A percentile compares a stretch with the other conserved stretches of the same genome.
These are phyloP conservation scores for Climacteris rufus DNA, from an alignment of 2,113 vertebrate species.

Conservation along the genomic window DNA sequence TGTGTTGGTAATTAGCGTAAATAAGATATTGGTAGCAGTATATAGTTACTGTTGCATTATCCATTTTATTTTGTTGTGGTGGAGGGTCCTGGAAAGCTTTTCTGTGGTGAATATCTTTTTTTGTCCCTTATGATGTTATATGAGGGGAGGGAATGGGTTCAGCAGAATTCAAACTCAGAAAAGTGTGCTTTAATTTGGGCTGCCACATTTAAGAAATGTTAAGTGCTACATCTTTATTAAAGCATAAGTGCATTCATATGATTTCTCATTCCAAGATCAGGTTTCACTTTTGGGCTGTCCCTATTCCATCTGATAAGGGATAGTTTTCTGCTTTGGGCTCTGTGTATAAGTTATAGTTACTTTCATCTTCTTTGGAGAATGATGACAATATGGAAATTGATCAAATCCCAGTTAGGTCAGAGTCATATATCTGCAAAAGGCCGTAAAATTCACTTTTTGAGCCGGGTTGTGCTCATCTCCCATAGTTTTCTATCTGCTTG, in stretches of 20 bases:
- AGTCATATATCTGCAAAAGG: neutral
- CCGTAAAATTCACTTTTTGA: neutral
- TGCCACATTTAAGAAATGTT: neutral
- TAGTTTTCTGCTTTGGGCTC: neutral
- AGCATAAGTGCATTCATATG: neutral
- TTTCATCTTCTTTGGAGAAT: neutral
- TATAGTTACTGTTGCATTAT: neutral
- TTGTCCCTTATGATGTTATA: neutral
- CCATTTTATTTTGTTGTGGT: neutral
- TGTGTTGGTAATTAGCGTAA: neutral
- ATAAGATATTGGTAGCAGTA: neutral
- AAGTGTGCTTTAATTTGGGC: neutral
- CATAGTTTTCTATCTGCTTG: conserved; percentile 7
- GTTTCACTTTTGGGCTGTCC: neutral
- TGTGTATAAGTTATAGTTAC: neutral
- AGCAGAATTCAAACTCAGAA: neutral
- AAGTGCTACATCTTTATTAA: neutral
- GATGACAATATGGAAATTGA: conserved; percentile 11
- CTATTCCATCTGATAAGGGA: neutral
- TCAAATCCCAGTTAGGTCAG: neutral
- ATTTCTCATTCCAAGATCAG: neutral
- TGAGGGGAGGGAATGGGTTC: neutral
- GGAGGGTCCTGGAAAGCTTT: neutral
- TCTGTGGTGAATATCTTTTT: neutral
- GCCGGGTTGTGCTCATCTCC: neutral